A percentile compares a stretch with the other conserved stretches of the same genome.
Evolutionary conservation across 2,113 vertebrate species (phyloP).

Genomic region (Abramis brama): DNA sequence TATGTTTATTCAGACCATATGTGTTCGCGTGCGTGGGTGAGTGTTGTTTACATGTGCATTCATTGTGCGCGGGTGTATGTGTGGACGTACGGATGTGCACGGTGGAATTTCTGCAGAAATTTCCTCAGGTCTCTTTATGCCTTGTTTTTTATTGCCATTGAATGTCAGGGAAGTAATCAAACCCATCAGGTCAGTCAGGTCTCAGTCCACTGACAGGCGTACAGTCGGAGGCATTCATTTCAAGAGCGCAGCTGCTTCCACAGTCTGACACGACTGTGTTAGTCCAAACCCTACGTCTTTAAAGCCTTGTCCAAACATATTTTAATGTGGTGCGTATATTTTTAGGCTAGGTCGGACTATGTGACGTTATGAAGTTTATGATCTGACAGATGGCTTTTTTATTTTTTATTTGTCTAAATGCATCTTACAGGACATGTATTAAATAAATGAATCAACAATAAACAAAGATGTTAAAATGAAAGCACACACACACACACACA

Average conservation of each 20-base stretch:
- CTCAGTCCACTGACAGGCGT: conserved; percentile 61
- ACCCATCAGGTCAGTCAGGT: conserved; percentile 65
- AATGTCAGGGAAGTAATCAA: conserved; percentile 64
- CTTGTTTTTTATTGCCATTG: conserved; percentile 38
- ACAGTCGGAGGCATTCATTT: conserved; percentile 75
- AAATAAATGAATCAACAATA: conserved; percentile 11
- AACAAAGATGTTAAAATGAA: conserved; percentile 9
- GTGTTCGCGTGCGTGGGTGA: conserved; percentile 49
- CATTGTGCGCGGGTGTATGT: conserved; percentile 23
- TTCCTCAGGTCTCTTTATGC: conserved; percentile 46
- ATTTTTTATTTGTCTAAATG: conserved; percentile 62
- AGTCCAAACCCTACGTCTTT: conserved; percentile 57
- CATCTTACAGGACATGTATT: conserved; percentile 56
- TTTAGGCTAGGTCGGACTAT: conserved; percentile 61
- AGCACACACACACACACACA: not conserved
- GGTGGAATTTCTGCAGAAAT: conserved; percentile 51
- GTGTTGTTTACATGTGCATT: conserved; percentile 38
- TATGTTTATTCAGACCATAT: conserved; percentile 41
- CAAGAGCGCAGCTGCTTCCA: conserved; percentile 73
- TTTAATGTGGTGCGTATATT: conserved; percentile 72
- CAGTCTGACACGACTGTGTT: conserved; percentile 30
- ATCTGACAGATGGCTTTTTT: conserved; percentile 61
- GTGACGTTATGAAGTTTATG: conserved; percentile 67
- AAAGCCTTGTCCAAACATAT: conserved; percentile 68
- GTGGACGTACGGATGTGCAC: not conserved